Percentiles rank a stretch among this genome's conserved stretches.
Evolutionary conservation across 2,113 vertebrate species (phyloP).

Genomic region (Ploceus nigricollis): DNA sequence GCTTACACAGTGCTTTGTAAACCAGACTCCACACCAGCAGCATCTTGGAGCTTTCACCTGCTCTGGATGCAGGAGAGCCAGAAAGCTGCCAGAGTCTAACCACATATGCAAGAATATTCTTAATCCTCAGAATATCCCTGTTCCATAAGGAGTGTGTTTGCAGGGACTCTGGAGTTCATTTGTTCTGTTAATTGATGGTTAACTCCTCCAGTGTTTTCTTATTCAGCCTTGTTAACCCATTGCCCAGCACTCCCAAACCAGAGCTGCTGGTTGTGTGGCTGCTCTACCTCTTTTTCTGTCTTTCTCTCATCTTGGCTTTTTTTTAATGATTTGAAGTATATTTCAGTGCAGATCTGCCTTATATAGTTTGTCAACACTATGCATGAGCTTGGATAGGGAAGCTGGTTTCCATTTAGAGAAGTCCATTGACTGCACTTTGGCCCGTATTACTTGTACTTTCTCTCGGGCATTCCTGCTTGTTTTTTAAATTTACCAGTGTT

Average conservation of each 20-base stretch:
- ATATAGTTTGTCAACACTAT: not conserved
- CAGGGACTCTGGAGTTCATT: not conserved
- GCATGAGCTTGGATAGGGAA: not conserved
- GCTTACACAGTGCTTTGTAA: not conserved
- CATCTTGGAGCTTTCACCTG: not conserved
- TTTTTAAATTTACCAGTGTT: not conserved
- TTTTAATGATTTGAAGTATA: not conserved
- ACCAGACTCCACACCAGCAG: not conserved
- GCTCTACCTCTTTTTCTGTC: not conserved
- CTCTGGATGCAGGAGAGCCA: not conserved
- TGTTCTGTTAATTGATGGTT: not conserved
- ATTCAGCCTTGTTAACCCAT: not conserved
- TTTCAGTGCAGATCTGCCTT: not conserved
- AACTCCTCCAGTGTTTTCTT: not conserved
- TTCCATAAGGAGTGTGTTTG: not conserved
- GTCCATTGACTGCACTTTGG: not conserved
- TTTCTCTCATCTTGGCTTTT: not conserved
- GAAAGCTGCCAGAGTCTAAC: not conserved
- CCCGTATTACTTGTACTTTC: not conserved
- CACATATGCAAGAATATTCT: not conserved
- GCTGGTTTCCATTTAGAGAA: not conserved
- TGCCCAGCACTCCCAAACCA: not conserved
- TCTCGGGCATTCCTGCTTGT: not conserved
- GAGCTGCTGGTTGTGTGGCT: not conserved
- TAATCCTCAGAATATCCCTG: not conserved